Conservation (phyloP, 2,888 invertebrate genomes). For the Plebejus anna region DNA sequence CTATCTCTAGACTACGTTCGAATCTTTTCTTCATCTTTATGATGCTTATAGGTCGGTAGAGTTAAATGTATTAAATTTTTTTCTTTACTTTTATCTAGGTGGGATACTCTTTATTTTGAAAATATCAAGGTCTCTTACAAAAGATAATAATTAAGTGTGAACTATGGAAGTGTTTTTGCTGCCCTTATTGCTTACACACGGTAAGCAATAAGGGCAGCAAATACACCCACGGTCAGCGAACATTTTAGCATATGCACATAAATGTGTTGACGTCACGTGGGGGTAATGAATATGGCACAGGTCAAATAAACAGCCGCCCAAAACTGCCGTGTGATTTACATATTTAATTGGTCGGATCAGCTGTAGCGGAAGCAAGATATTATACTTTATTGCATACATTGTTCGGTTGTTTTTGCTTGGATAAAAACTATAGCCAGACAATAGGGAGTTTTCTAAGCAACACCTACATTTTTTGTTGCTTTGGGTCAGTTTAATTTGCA, state of each 20-base stretch:
- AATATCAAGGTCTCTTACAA: too few species aligned
- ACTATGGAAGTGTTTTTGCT: neutral
- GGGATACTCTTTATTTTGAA: too few species aligned
- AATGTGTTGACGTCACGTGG: neutral
- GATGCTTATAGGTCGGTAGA: too few species aligned
- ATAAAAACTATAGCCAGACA: neutral
- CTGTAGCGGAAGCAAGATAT: neutral
- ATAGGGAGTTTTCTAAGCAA: too few species aligned
- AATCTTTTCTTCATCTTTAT: too few species aligned
- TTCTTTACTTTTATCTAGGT: neutral
- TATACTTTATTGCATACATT: neutral
- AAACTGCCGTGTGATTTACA: neutral
- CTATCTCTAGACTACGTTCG: too few species aligned
- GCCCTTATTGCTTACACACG: too few species aligned
- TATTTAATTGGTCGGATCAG: neutral
- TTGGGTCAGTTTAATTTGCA: too few species aligned
- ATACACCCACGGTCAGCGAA: neutral
- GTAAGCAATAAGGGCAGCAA: conserved; percentile 6
- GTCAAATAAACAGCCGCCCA: neutral
- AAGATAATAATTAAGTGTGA: neutral
- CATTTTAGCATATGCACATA: neutral
- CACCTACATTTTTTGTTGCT: too few species aligned
- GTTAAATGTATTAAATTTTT: too few species aligned
- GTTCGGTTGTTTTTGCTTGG: neutral
- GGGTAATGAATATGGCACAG: neutral